phyloP scores from a whole-genome alignment of 2,888 invertebrate genomes.

The Aphodius granarius region DNA sequence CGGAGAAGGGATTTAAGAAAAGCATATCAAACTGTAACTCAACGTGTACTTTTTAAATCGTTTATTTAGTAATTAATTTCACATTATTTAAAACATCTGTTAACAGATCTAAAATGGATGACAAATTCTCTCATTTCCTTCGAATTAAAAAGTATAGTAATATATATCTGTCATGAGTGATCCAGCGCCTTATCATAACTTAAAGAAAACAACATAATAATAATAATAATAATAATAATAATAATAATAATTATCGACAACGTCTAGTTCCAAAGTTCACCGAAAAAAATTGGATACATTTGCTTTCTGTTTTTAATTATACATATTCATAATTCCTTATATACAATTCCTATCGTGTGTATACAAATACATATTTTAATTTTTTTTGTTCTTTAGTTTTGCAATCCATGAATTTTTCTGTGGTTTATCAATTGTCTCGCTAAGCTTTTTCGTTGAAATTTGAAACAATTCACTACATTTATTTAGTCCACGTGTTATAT shows the following conservation, averaged over 20 bases:
- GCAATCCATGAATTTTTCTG: conserved; percentile 12
- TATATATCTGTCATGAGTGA: not conserved
- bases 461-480: conserved; percentile 46
- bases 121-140: not conserved
- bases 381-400: conserved; percentile 18
- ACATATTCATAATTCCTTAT: conserved; percentile 26
- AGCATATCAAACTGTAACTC: too few relatives aligned
- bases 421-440: not conserved
- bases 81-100: conserved; percentile 50
- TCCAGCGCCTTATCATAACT: not conserved
- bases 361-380: conserved; percentile 30
- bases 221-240: not conserved
- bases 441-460: conserved; percentile 50
- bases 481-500: conserved; percentile 19
- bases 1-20: not conserved
- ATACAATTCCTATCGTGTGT: conserved; percentile 30
- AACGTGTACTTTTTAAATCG: conserved; percentile 32
- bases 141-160: not conserved
- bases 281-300: conserved; percentile 41
- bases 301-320: conserved; percentile 20
- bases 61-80: conserved; percentile 49
- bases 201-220: not conserved
- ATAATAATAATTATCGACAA: not conserved
- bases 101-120: conserved; percentile 38
- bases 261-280: conserved; percentile 48